phyloP scores from a whole-genome alignment of 92 coral and sea anemone species.

The Porites divaricata region DNA sequence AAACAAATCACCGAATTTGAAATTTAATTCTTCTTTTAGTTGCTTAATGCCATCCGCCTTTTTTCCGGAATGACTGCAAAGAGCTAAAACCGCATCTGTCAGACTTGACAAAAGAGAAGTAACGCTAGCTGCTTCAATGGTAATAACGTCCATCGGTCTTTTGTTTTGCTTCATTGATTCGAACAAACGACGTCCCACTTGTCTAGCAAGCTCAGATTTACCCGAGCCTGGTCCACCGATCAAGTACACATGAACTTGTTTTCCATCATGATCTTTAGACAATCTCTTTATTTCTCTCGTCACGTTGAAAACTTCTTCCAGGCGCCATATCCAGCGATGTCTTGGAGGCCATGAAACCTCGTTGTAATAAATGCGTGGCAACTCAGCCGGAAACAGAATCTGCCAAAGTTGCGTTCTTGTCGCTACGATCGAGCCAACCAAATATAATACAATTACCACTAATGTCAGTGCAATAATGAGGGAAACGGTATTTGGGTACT shows the following conservation, averaged over 20 bases:
- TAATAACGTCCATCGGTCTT: slow-evolving; percentile 74
- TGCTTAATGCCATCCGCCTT: slow-evolving; percentile 50
- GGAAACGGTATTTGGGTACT: neutral
- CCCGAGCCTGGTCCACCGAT: slow-evolving; percentile 92
- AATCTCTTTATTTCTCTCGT: slow-evolving; percentile 45
- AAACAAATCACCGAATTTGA: slow-evolving; percentile 53
- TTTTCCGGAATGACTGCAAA: slow-evolving; percentile 49
- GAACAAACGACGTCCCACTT: slow-evolving; percentile 69
- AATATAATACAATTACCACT: neutral
- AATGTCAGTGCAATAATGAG: neutral
- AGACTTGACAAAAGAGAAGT: slow-evolving; percentile 63
- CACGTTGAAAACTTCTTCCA: slow-evolving; percentile 52
- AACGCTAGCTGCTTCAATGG: slow-evolving; percentile 64
- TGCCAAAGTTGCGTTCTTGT: slow-evolving; percentile 15
- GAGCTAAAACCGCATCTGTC: slow-evolving; percentile 63
- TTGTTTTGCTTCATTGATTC: slow-evolving; percentile 27
- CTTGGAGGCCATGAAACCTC: slow-evolving; percentile 65
- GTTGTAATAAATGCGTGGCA: slow-evolving; percentile 42
- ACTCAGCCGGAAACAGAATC: slow-evolving; percentile 12
- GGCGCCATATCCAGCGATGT: slow-evolving; percentile 68
- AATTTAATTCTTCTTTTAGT: slow-evolving; percentile 61
- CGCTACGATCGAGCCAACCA: neutral
- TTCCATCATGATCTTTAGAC: slow-evolving; percentile 47
- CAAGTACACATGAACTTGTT: slow-evolving; percentile 76
- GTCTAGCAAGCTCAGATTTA: slow-evolving; percentile 90